These are phyloP conservation scores for Trissolcus japonicus DNA, from an alignment of 2,888 invertebrate genomes.

Conservation along the genomic window DNA sequence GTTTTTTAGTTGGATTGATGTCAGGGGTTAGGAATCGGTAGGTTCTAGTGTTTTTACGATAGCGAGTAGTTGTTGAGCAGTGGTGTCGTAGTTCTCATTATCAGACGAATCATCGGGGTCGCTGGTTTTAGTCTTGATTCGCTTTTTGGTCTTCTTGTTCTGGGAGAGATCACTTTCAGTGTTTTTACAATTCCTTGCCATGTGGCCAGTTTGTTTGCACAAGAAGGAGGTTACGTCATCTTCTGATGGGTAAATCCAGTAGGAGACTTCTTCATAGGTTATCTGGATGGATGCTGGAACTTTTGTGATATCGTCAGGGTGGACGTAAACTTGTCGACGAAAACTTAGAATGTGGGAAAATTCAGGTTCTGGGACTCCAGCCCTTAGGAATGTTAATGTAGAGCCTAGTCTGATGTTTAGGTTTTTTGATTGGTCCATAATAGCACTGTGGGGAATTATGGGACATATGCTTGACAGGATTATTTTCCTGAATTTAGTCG, in stretches of 20 bases:
- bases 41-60: too few relatives aligned
- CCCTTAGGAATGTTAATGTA: neutral
- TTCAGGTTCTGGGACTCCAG: neutral
- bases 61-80: too few relatives aligned
- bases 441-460: neutral
- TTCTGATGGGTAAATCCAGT: constrained; percentile 18
- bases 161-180: too few relatives aligned
- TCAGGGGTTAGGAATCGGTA: too few relatives aligned
- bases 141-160: too few relatives aligned
- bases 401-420: neutral
- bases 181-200: constrained; percentile 9
- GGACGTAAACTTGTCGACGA: neutral
- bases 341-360: neutral
- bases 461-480: constrained; percentile 60
- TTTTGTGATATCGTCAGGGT: constrained; percentile 19
- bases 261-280: neutral
- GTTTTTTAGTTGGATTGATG: too few relatives aligned
- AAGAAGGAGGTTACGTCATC: constrained; percentile 9
- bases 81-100: too few relatives aligned
- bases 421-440: neutral
- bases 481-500: constrained; percentile 17
- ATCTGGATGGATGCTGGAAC: constrained; percentile 13
- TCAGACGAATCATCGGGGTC: too few relatives aligned
- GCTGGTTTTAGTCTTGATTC: too few relatives aligned
- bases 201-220: constrained; percentile 4